Evolutionary conservation across 2,113 vertebrate species (phyloP), one percentile per base, ranked within the genome.

Genomic region (Pao palembangensis): DNA sequence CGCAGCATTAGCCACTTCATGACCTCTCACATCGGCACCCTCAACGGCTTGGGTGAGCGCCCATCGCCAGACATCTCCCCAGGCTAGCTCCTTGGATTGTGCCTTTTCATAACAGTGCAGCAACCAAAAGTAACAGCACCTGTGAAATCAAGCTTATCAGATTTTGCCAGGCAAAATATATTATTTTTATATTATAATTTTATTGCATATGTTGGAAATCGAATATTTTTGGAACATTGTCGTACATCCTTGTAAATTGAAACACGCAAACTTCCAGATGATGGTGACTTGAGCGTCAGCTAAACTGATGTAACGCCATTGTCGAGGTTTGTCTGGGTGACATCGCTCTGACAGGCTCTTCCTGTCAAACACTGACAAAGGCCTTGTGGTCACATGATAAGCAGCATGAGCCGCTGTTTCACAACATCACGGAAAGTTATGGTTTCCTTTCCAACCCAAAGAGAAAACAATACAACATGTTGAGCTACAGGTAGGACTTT

Each of bases 1-100:
- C 95, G 98, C 87, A 96, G 89, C 82, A 97, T 99, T 90, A 98
- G 96, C 81, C 92, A 64, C 82, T 98, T 94, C 83, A 98, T 98
- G 93, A 94, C 92, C 44, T 76, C 85, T 66, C 93, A 92, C 20
- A 88, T 98, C 0, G 97, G 97, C 20, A 95, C 94, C 0, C 82
- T 99, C 64, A 94, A 92, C 0, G 95, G 96, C 17, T 78, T 99
- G 34, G 97, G 97, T 98, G 79, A 92, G 93, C 62, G 87, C 3
- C 5, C 51, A 23, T 14, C 10, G 48, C 34, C 34, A 38, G 34
- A 12, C 8, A 1, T 8, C 1, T 38, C 1, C 8, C 34, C 34
- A 38, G 1, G 34, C 34, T 12, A 38, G 34, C 34, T 38, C 34
- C 34, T 38, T 2, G 34, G 34, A 38, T 38, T 38, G 34, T 11